phyloP scores from a whole-genome alignment of 2,797 vertebrate genomes.

The Crenuchus spilurus region DNA sequence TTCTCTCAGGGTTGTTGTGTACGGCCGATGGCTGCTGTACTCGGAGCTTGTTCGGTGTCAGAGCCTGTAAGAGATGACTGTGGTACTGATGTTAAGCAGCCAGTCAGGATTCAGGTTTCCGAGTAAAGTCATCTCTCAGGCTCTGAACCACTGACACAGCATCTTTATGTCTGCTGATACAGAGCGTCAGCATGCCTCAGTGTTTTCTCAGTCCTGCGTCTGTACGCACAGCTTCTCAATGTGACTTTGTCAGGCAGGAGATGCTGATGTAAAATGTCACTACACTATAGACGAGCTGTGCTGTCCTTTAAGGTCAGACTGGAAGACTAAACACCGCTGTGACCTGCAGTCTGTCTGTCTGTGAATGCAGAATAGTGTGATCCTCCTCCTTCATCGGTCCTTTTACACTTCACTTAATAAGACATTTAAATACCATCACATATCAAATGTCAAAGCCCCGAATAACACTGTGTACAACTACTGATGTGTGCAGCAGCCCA shows the following conservation, averaged over 20 bases:
- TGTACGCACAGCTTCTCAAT: slow-evolving; percentile 27
- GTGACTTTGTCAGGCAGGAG: slow-evolving; percentile 42
- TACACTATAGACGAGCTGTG: slow-evolving; percentile 20
- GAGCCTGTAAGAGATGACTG: slow-evolving; percentile 25
- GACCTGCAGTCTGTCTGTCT: slow-evolving; percentile 26
- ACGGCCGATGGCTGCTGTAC: background rate
- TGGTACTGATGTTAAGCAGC: slow-evolving; percentile 36
- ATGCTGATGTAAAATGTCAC: slow-evolving; percentile 43
- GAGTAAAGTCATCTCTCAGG: slow-evolving; percentile 65
- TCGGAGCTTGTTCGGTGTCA: slow-evolving; percentile 33
- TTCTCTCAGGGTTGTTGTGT: background rate
- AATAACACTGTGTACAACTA: background rate
- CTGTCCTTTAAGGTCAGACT: slow-evolving; percentile 36
- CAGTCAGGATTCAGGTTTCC: slow-evolving; percentile 50
- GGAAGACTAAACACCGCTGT: slow-evolving; percentile 10
- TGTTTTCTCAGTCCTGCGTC: slow-evolving; percentile 28
- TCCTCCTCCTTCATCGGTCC: background rate
- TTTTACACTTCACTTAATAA: slow-evolving; percentile 19
- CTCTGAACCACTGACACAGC: slow-evolving; percentile 64
- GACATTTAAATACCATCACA: slow-evolving; percentile 19
- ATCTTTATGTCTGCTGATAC: slow-evolving; percentile 35
- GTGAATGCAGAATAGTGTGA: background rate
- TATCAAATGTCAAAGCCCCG: slow-evolving; percentile 22
- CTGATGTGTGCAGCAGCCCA: slow-evolving; percentile 3
- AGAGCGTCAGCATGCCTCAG: slow-evolving; percentile 26